A percentile compares a stretch with the other conserved stretches of the same genome.
Evolutionary conservation across 2,113 vertebrate species (phyloP).

Genomic region (Plectropomus leopardus): DNA sequence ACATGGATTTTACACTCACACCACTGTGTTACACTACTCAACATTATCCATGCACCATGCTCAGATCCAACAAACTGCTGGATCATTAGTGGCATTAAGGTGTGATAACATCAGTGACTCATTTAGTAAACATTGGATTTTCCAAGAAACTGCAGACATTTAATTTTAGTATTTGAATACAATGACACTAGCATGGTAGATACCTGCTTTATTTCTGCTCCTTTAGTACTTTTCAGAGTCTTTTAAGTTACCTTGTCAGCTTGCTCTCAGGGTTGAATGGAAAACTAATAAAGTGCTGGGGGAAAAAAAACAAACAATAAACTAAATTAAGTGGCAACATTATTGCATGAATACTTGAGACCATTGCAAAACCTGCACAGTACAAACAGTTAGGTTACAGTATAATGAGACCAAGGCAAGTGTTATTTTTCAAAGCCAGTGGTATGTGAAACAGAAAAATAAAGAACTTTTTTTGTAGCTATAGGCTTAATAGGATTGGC

Average conservation of each 20-base stretch:
- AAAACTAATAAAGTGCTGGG: constrained; percentile 20
- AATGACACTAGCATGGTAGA: neutral
- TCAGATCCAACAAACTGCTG: constrained; percentile 32
- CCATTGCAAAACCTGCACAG: constrained; percentile 6
- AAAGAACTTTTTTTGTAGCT: neutral
- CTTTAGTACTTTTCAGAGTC: neutral
- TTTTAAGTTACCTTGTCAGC: constrained; percentile 9
- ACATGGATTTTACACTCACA: neutral
- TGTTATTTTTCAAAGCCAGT: neutral
- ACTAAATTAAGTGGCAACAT: constrained; percentile 10
- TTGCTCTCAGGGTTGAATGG: neutral
- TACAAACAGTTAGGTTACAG: neutral
- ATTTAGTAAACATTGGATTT: constrained; percentile 49
- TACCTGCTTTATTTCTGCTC: constrained; percentile 5
- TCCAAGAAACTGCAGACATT: constrained; percentile 19
- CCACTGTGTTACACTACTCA: neutral
- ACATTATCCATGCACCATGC: constrained; percentile 3
- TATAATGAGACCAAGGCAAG: neutral
- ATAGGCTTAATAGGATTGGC: neutral
- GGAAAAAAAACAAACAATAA: constrained; percentile 2
- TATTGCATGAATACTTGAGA: neutral
- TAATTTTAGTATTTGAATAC: constrained; percentile 1
- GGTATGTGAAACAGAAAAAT: neutral
- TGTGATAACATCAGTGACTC: constrained; percentile 49
- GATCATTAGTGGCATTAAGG: constrained; percentile 40